Conservation (phyloP, 2,113 vertebrate genomes). For the Argyrosomus japonicus region DNA sequence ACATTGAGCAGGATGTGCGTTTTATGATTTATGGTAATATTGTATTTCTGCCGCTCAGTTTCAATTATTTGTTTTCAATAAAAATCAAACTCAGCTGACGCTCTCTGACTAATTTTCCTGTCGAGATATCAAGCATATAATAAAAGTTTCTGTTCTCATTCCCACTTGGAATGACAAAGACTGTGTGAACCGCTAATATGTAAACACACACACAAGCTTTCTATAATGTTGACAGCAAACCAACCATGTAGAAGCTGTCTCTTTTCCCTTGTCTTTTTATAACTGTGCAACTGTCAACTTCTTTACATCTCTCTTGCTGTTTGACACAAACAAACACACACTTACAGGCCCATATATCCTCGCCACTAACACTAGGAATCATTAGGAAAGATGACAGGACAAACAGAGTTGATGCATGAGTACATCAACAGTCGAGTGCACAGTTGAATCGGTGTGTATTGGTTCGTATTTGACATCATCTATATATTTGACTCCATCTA, state of each 20-base stretch:
- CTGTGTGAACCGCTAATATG: conserved; percentile 51
- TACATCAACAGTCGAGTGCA: conserved; percentile 21
- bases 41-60: conserved; percentile 69
- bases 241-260: conserved; percentile 11
- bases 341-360: neutral
- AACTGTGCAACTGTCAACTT: neutral
- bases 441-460: too few relatives aligned
- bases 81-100: conserved; percentile 69
- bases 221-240: conserved; percentile 47
- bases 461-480: neutral
- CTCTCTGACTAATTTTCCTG: conserved; percentile 60
- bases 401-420: conserved; percentile 55
- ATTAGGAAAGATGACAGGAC: conserved; percentile 62
- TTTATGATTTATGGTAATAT: conserved; percentile 78
- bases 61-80: conserved; percentile 75
- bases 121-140: conserved; percentile 61
- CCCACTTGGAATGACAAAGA: conserved; percentile 67
- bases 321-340: conserved; percentile 26
- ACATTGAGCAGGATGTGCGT: conserved; percentile 66
- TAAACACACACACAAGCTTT: neutral
- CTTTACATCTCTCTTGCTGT: conserved; percentile 13
- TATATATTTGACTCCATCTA: conserved; percentile 8
- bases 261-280: neutral
- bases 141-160: conserved; percentile 62
- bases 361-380: conserved; percentile 34